Evolutionary conservation across 1,140 invertebrate species (phyloP), one percentile per base, ranked within the genome.

Genomic region (Lutraria rhynchaena): DNA sequence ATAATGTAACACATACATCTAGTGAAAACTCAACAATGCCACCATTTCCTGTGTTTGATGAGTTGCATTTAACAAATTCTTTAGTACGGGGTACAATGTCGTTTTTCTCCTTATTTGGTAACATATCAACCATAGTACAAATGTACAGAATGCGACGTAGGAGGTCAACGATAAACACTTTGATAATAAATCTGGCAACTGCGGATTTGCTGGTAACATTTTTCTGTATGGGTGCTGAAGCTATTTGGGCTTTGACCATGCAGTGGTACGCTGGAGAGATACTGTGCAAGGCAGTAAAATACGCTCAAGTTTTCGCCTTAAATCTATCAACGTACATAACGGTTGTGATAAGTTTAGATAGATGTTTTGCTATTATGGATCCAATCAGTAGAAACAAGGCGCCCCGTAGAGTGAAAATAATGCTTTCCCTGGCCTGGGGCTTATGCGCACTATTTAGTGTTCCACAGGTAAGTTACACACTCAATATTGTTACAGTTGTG

Each of bases 281-380:
- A 1, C 93, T 94, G 29, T 97, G 96, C 90, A 97, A 97, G 91
- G 71, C 95, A 13, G 95, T 97, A 84, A 97, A 97, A 90, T 96
- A 95, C 86, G 89, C 95, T 22, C 96, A 97, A 92, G 63, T 67
- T 7, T 78, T 78, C 57, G 61, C 61, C n/a, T 57, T 78, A n/a
- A 78, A 78, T 35, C 92, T 96, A n/a, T 96, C 96, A 55, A 97
- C 96, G 0, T 97, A 96, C 88, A 94, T 96, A 22, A 92, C 96
- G 31, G 96, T 97, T 5, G 93, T 96, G 17, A 96, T 97, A 85
- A 96, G 96, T 5, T 93, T 97, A 35, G 96, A 97, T 87, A 93
- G 96, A 67, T 96, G 96, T 93, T 88, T 92, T 44, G 96, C 96
- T 0, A 95, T 97, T 0, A 94, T 95, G 76, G 96, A 96, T 91